Percentiles rank a stretch among this genome's conserved stretches.
Evolutionary conservation across 2,888 invertebrate species (phyloP).

Genomic region (Branchinecta sandiegonensis): DNA sequence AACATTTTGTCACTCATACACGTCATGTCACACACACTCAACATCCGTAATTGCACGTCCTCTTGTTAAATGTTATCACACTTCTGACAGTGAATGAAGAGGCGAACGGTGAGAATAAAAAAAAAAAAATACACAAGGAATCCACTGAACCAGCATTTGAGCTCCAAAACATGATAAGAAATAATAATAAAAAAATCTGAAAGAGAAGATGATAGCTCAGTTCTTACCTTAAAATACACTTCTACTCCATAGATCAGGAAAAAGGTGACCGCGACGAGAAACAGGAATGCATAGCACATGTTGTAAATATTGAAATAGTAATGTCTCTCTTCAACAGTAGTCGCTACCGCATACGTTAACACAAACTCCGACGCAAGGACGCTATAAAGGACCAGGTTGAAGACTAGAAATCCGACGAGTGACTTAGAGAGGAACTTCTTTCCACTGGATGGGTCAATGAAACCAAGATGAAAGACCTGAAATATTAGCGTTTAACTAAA

Average conservation of each 20-base stretch:
- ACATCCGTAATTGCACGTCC: too few species aligned
- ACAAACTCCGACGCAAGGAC: conserved; percentile 59
- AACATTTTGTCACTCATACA: too few species aligned
- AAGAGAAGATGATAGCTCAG: conserved; percentile 19
- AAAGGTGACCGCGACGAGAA: conserved; percentile 77
- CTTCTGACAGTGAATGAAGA: too few species aligned
- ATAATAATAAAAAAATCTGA: neutral
- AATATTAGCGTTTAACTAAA: conserved; percentile 20
- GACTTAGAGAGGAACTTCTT: conserved; percentile 73
- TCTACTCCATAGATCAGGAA: conserved; percentile 88
- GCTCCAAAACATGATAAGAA: neutral
- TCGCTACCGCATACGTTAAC: conserved; percentile 42
- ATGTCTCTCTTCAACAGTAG: conserved; percentile 43
- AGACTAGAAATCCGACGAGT: conserved; percentile 71
- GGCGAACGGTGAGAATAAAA: neutral
- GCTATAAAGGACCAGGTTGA: conserved; percentile 75
- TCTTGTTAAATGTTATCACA: too few species aligned
- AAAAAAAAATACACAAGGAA: neutral
- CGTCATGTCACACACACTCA: too few species aligned
- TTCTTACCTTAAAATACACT: conserved; percentile 72
- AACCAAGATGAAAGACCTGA: conserved; percentile 76
- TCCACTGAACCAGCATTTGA: neutral
- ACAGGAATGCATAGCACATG: conserved; percentile 76
- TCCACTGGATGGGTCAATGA: conserved; percentile 71
- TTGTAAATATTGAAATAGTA: conserved; percentile 77